These are phyloP conservation scores for Aphelenchoides bicaudatus DNA, from an alignment of 2,888 invertebrate genomes.

Conservation along the genomic window DNA sequence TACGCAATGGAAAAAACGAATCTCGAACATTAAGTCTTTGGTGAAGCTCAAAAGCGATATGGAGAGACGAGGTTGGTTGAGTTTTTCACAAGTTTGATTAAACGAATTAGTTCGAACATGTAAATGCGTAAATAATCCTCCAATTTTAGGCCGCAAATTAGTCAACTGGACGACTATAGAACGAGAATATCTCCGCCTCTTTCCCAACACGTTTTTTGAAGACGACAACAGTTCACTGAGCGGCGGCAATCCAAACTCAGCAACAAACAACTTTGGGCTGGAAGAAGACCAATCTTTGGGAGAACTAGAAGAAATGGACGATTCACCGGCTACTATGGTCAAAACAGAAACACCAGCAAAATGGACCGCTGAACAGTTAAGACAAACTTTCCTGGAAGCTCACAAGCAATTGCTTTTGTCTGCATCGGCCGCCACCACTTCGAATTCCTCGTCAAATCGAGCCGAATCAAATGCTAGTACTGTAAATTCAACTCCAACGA, in stretches of 20 bases:
- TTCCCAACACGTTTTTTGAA: conserved; percentile 9
- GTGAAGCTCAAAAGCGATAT: conserved; percentile 17
- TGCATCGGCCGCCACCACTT: no score
- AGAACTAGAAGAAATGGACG: conserved; percentile 2
- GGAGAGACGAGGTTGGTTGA: conserved; percentile 12
- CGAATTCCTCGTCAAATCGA: no score
- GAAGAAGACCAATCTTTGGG: not conserved
- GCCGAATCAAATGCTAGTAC: no score
- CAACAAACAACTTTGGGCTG: not conserved
- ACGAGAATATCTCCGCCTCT: conserved; percentile 13
- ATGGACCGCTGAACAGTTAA: not conserved
- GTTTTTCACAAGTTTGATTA: not conserved
- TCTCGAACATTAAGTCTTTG: conserved; percentile 15
- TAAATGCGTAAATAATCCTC: not conserved
- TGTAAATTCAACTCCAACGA: no score
- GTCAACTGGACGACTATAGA: conserved; percentile 20
- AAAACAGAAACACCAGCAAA: conserved; percentile 12
- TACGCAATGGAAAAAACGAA: conserved; percentile 19
- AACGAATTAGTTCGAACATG: not conserved
- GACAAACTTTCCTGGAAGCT: no score
- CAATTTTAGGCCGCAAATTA: conserved; percentile 11
- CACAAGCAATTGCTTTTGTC: not conserved
- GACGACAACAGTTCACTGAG: not conserved
- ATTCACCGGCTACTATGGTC: conserved; percentile 1
- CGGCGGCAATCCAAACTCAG: not conserved